These are phyloP conservation scores for Liopterus haemorrhoidalis DNA, from an alignment of 2,888 invertebrate species.

Conservation along the genomic window DNA sequence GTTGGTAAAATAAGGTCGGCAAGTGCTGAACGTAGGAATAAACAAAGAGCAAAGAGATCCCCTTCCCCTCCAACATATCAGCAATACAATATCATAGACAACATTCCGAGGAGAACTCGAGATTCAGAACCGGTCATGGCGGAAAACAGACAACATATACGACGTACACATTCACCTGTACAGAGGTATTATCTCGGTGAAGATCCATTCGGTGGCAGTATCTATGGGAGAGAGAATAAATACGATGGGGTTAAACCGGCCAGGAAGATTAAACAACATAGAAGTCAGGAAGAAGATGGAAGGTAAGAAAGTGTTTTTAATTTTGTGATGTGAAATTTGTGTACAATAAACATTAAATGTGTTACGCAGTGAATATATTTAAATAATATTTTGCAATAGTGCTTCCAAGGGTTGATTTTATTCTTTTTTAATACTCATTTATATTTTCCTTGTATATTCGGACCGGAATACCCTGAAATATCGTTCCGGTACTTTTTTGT, in stretches of 20 bases:
- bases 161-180: slow-evolving; percentile 48
- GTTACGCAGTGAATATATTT: no score
- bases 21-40: slow-evolving; percentile 60
- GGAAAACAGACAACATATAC: slow-evolving; percentile 34
- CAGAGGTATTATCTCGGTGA: slow-evolving; percentile 81
- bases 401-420: no score
- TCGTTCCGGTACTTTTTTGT: no score
- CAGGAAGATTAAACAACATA: slow-evolving; percentile 39
- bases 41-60: slow-evolving; percentile 54
- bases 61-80: slow-evolving; percentile 54
- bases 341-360: no score
- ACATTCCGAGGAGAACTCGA: slow-evolving; percentile 44
- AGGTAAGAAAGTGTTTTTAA: slow-evolving; percentile 19
- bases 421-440: no score
- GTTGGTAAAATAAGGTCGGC: slow-evolving; percentile 78
- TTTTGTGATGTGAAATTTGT: no score
- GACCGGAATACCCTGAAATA: no score
- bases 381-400: no score
- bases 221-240: slow-evolving; percentile 79
- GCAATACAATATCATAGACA: slow-evolving; percentile 52
- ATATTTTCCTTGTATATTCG: no score
- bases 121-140: slow-evolving; percentile 21
- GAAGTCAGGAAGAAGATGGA: slow-evolving; percentile 33
- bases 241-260: slow-evolving; percentile 63
- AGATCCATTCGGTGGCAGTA: slow-evolving; percentile 77